Evolutionary conservation across 2,113 vertebrate genomes (phyloP).

Genomic region (Perognathus longimembris): DNA sequence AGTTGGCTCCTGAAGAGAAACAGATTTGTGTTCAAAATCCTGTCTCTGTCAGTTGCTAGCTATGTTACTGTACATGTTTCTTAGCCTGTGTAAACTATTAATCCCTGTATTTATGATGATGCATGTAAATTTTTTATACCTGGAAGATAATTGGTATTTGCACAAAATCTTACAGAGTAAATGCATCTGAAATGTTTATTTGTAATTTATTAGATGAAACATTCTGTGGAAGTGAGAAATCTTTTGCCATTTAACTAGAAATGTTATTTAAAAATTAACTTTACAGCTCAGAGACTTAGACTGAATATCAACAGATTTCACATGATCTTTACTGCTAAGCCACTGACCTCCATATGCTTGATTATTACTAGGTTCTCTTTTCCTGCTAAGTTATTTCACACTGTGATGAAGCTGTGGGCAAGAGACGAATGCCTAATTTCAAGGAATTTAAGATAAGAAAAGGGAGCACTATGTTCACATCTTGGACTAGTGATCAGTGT

Average conservation of each 20-base stretch:
- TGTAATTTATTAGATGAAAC: conserved; percentile 49
- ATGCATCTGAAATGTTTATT: conserved; percentile 53
- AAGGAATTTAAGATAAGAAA: conserved; percentile 69
- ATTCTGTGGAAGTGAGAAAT: not conserved
- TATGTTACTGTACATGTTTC: not conserved
- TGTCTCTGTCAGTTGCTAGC: not conserved
- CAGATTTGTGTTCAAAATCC: not conserved
- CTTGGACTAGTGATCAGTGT: conserved; percentile 42
- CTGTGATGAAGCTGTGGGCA: conserved; percentile 57
- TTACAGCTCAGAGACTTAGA: conserved; percentile 59
- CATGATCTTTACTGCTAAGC: conserved; percentile 35
- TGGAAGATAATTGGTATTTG: not conserved
- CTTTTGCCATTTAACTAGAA: conserved; percentile 46
- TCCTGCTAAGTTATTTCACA: conserved; percentile 68
- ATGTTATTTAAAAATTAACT: conserved; percentile 59
- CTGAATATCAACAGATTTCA: conserved; percentile 56
- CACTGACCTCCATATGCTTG: conserved; percentile 4
- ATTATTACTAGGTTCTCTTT: conserved; percentile 59
- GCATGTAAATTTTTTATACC: not conserved
- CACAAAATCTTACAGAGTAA: not conserved
- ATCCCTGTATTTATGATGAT: not conserved
- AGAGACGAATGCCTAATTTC: conserved; percentile 67
- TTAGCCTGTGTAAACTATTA: not conserved
- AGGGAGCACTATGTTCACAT: conserved; percentile 51
- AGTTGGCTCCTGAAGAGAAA: conserved; percentile 2